These are phyloP conservation scores for Cliona cf. orientalis DNA, from an alignment of 37 sponge, comb jelly and placozoan species.

Conservation along the genomic window DNA sequence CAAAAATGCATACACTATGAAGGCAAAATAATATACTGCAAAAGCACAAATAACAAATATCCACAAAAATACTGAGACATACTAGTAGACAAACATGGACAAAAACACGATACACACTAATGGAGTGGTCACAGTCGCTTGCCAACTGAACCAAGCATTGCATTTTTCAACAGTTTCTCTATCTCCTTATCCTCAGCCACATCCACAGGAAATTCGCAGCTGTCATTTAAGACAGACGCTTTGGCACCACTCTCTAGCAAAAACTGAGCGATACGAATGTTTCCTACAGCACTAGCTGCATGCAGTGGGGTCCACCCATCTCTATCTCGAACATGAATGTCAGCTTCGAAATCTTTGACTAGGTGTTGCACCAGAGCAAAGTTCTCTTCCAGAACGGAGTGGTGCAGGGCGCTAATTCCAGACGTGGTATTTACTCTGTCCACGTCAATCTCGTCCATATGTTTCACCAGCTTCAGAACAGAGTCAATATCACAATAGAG, in stretches of 20 bases:
- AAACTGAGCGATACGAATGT: conserved; percentile 84
- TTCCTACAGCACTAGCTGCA: conserved; percentile 90
- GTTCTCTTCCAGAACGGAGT: conserved; percentile 87
- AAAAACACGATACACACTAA: background rate
- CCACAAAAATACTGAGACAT: background rate
- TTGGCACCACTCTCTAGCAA: conserved; percentile 85
- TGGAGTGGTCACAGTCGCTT: conserved; percentile 5
- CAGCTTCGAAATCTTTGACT: conserved; percentile 69
- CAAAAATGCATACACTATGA: background rate
- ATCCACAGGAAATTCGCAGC: conserved; percentile 88
- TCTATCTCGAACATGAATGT: conserved; percentile 63
- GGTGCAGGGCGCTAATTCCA: conserved; percentile 82
- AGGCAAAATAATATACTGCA: conserved; percentile 12
- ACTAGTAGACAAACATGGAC: background rate
- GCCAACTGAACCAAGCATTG: conserved; percentile 81
- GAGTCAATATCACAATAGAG: conserved; percentile 65
- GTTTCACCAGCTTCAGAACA: conserved; percentile 62
- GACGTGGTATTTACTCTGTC: conserved; percentile 72
- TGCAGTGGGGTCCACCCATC: conserved; percentile 91
- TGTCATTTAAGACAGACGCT: conserved; percentile 74
- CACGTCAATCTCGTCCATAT: conserved; percentile 63
- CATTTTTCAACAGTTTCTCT: conserved; percentile 71
- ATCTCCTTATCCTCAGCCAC: conserved; percentile 77
- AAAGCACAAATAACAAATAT: conserved; percentile 4
- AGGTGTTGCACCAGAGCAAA: conserved; percentile 76